Evolutionary conservation across 2,113 vertebrate species (phyloP).

Genomic region (Poeciliopsis prolifica): DNA sequence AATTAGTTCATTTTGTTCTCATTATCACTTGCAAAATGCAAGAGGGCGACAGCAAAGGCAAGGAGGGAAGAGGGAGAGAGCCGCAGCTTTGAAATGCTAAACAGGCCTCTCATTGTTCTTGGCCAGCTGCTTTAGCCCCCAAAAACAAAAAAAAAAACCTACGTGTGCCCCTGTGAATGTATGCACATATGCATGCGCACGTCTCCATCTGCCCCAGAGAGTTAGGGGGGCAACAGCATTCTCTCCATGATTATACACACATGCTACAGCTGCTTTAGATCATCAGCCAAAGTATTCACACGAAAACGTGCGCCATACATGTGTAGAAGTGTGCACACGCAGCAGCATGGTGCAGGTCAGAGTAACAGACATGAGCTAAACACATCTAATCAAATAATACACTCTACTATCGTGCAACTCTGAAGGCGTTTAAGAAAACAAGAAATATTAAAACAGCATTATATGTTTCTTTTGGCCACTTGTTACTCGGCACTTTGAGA

Average conservation of each 20-base stretch:
- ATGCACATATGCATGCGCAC: conserved; percentile 7
- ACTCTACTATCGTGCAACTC: not conserved
- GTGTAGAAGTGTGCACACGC: conserved; percentile 3
- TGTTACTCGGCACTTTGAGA: no score
- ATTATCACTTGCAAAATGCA: conserved; percentile 44
- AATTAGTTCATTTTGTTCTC: conserved; percentile 63
- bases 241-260: conserved; percentile 58
- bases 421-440: not conserved
- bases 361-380: not conserved
- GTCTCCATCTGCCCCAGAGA: conserved; percentile 36
- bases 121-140: conserved; percentile 75
- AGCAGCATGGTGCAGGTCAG: conserved; percentile 4
- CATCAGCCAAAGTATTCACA: conserved; percentile 57
- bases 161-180: conserved; percentile 44
- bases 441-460: not conserved
- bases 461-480: not conserved
- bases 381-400: not conserved
- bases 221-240: conserved; percentile 48
- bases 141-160: conserved; percentile 44
- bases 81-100: conserved; percentile 79
- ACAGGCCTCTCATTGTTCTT: conserved; percentile 78
- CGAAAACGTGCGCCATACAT: not conserved
- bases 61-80: conserved; percentile 26
- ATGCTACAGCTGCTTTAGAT: conserved; percentile 69
- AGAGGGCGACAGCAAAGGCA: conserved; percentile 19